Evolutionary conservation across 2,797 vertebrate species (phyloP).

Genomic region (Sebastes iracundus): DNA sequence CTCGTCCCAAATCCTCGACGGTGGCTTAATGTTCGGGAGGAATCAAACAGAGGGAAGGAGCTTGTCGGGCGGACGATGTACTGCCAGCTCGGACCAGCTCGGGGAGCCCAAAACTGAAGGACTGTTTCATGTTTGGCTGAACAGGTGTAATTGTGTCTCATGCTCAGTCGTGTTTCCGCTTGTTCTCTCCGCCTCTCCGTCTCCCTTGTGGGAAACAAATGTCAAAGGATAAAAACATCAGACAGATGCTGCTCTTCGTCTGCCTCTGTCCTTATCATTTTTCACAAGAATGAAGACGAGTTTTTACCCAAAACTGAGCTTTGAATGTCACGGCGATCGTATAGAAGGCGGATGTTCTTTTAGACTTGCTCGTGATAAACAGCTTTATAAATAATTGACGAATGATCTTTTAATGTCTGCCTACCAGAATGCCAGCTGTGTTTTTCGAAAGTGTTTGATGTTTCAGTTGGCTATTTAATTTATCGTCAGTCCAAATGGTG

Average conservation of each 20-base stretch:
- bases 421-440: conserved; percentile 28
- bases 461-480: conserved; percentile 34
- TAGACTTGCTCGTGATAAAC: conserved; percentile 24
- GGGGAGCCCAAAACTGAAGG: conserved; percentile 25
- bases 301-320: conserved; percentile 4
- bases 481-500: conserved; percentile 41
- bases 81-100: conserved; percentile 16
- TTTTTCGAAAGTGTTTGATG: conserved; percentile 31
- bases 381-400: conserved; percentile 41
- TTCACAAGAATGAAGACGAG: conserved; percentile 11
- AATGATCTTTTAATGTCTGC: conserved; percentile 29
- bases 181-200: conserved; percentile 13
- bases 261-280: conserved; percentile 33
- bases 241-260: conserved; percentile 39
- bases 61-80: conserved; percentile 19
- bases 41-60: conserved; percentile 34
- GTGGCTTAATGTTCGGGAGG: conserved; percentile 42
- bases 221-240: conserved; percentile 54
- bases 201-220: conserved; percentile 56
- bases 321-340: conserved; percentile 47
- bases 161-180: conserved; percentile 52
- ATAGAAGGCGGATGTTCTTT: conserved; percentile 6
- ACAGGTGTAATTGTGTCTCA: conserved; percentile 73
- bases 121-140: conserved; percentile 65
- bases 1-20: conserved; percentile 62